Evolutionary conservation across 2,113 vertebrate species (phyloP).

Genomic region (Spheniscus mendiculus): DNA sequence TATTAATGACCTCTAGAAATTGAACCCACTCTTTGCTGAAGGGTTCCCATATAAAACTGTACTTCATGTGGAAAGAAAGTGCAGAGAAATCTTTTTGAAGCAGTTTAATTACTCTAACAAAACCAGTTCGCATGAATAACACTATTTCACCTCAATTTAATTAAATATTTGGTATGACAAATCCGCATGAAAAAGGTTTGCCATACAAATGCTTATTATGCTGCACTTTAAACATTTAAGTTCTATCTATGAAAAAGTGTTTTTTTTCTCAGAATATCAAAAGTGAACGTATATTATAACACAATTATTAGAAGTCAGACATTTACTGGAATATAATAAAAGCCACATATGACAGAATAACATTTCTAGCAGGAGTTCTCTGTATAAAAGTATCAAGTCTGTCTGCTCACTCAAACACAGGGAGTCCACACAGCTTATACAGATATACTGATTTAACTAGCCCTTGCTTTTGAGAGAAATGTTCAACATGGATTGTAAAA

Average conservation of each 20-base stretch:
- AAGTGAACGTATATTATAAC: not conserved
- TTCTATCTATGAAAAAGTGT: not conserved
- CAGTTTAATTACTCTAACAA: not conserved
- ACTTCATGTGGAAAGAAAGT: not conserved
- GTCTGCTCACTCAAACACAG: not conserved
- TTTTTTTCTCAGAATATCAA: not conserved
- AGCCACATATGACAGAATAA: not conserved
- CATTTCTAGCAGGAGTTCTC: not conserved
- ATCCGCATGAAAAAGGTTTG: not conserved
- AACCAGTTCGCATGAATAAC: not conserved
- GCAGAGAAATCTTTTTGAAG: not conserved
- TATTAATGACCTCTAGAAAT: not conserved
- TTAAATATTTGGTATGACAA: conserved; percentile 31
- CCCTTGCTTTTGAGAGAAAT: not conserved
- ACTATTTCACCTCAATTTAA: not conserved
- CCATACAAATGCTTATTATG: not conserved
- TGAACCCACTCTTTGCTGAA: not conserved
- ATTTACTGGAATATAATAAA: not conserved
- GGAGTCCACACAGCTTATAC: not conserved
- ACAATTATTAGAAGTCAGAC: not conserved
- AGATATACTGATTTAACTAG: not conserved
- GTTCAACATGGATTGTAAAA: not conserved
- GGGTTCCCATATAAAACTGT: not conserved
- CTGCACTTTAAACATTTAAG: not conserved
- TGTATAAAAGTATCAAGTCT: not conserved